A percentile compares a stretch with the other conserved stretches of the same genome.
phyloP scores from a whole-genome alignment of 2,888 invertebrate species.

The Clitarchus hookeri region DNA sequence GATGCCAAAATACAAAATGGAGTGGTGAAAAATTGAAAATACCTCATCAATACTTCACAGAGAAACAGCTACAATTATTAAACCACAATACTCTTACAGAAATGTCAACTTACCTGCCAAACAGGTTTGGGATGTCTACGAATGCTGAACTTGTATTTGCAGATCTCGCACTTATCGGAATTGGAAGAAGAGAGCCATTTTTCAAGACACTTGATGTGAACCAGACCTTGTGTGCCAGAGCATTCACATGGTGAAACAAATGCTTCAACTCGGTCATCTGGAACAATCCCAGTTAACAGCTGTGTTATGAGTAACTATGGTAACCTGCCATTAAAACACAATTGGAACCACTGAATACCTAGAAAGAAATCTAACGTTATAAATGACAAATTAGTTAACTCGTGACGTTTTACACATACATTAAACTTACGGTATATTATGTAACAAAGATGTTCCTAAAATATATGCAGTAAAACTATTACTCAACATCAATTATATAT shows the following conservation, averaged over 20 bases:
- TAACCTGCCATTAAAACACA: no score
- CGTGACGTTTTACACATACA: no score
- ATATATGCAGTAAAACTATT: no score
- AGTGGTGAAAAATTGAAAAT: no score
- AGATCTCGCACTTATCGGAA: conserved; percentile 60
- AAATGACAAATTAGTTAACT: no score
- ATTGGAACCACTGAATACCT: no score
- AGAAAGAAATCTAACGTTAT: no score
- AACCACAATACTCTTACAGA: background rate
- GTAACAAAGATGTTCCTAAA: no score
- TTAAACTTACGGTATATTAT: no score
- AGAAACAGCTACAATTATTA: conserved; percentile 34
- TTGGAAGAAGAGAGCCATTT: conserved; percentile 61
- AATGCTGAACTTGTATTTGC: conserved; percentile 57
- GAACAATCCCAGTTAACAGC: conserved; percentile 19
- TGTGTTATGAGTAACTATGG: background rate
- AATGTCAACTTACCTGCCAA: conserved; percentile 51
- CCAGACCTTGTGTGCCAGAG: conserved; percentile 58
- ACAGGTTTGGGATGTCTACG: conserved; percentile 54
- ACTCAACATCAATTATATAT: no score
- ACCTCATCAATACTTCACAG: conserved; percentile 44
- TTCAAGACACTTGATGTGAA: conserved; percentile 61
- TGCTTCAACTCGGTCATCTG: conserved; percentile 55
- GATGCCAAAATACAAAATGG: no score
- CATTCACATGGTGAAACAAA: conserved; percentile 62